phyloP scores from a whole-genome alignment of 2,113 vertebrate species.

The Melanostigma gelatinosum region DNA sequence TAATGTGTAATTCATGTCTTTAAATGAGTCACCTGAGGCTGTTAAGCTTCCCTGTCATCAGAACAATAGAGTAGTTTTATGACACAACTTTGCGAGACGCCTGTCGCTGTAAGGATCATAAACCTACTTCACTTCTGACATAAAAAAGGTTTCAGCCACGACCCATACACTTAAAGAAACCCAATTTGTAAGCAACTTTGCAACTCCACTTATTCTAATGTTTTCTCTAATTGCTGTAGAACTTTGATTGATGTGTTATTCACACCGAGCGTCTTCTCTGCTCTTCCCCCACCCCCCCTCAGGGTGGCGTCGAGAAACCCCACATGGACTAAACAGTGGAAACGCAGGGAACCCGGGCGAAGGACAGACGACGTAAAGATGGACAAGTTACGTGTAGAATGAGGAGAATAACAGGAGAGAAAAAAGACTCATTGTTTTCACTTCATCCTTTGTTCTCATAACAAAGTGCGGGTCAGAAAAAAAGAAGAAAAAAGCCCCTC shows the following conservation, averaged over 20 bases:
- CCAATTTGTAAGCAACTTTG: not conserved
- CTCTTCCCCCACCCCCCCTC: not conserved
- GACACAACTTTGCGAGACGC: not conserved
- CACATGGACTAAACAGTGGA: conserved; percentile 85
- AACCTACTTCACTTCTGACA: not conserved
- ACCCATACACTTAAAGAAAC: not conserved
- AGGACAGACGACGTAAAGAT: conserved; percentile 46
- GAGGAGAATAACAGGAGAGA: conserved; percentile 30
- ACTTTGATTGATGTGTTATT: conserved; percentile 4
- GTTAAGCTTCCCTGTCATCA: not conserved
- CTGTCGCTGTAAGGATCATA: not conserved
- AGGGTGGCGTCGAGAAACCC: conserved; percentile 91
- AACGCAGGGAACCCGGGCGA: conserved; percentile 13
- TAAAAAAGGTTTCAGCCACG: not conserved
- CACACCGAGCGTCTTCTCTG: conserved; percentile 4
- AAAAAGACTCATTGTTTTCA: conserved; percentile 57
- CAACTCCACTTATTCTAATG: not conserved
- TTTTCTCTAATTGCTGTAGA: not conserved
- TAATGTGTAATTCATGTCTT: not conserved
- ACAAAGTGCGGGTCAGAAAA: conserved; percentile 43
- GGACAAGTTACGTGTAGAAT: conserved; percentile 37
- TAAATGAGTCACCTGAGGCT: not conserved
- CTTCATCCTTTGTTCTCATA: conserved; percentile 51
- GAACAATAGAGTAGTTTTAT: not conserved
- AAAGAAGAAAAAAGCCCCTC: conserved; percentile 33